Conservation (phyloP, 2,797 vertebrate genomes). For the Aldrovandia affinis region DNA sequence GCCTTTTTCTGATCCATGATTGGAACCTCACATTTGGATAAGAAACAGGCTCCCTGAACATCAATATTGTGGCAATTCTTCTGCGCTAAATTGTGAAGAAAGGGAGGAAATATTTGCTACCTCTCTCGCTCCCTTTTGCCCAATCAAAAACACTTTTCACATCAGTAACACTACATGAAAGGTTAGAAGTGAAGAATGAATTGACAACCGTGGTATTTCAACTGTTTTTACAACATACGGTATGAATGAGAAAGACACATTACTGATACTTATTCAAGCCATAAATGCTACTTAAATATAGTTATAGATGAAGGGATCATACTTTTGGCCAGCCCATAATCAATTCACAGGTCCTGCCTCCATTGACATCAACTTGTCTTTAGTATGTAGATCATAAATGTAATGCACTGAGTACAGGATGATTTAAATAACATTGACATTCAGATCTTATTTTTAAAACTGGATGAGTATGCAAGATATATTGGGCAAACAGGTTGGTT, state of each 20-base stretch:
- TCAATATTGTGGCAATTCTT: not conserved
- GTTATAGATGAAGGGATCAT: not conserved
- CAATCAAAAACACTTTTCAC: not conserved
- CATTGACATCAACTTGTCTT: not conserved
- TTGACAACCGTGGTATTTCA: not conserved
- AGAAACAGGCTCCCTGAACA: not conserved
- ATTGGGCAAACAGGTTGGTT: not conserved
- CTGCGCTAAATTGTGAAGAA: not conserved
- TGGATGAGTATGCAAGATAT: not conserved
- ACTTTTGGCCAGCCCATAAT: not conserved
- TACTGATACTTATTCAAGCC: not conserved
- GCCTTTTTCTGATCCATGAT: conserved; percentile 15
- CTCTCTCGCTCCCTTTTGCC: not conserved
- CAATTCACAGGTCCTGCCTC: not conserved
- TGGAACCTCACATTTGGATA: not conserved
- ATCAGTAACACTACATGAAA: not conserved
- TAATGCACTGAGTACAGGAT: not conserved
- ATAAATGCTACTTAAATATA: not conserved
- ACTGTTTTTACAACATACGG: not conserved
- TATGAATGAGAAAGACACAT: not conserved
- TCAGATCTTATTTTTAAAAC: not conserved
- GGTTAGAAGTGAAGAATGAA: not conserved
- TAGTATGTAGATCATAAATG: not conserved
- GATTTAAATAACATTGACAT: not conserved
- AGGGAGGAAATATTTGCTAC: not conserved